Percentiles rank a stretch among this genome's conserved stretches.
Conservation (phyloP, 35 echinoderm and acorn worm species). For the Heliocidaris tuberculata region DNA sequence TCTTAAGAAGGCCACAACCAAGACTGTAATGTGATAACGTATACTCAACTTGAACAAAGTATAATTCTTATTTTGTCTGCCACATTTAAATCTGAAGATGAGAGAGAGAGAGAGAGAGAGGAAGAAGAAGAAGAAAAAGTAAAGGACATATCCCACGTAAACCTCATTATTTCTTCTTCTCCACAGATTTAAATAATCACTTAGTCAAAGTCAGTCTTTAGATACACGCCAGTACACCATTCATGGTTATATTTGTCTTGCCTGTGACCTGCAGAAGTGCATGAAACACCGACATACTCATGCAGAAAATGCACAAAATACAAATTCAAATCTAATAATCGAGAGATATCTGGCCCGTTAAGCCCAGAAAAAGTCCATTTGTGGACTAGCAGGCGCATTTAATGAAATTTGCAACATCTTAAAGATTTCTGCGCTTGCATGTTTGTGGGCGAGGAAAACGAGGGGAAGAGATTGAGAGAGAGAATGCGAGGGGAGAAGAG, state of each 20-base stretch:
- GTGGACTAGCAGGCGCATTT: constrained; percentile 37
- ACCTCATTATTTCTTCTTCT: constrained; percentile 9
- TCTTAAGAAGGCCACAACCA: background rate
- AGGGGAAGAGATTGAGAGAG: background rate
- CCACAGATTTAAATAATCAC: background rate
- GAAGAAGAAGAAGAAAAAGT: no score
- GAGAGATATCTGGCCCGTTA: constrained; percentile 31
- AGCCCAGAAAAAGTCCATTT: constrained; percentile 48
- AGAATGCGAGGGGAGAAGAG: no score
- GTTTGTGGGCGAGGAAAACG: background rate
- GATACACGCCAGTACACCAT: background rate
- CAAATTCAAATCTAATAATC: constrained; percentile 48
- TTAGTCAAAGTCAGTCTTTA: constrained; percentile 17
- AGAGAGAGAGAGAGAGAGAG: background rate
- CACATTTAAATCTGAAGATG: background rate
- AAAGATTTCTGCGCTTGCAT: constrained; percentile 31
- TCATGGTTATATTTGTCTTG: background rate
- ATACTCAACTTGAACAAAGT: background rate
- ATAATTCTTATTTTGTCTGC: background rate
- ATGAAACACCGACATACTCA: constrained; percentile 31
- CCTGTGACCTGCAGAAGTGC: constrained; percentile 28
- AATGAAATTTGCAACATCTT: constrained; percentile 52
- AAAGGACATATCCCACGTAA: background rate
- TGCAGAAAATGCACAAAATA: constrained; percentile 44
- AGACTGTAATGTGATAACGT: background rate